These are phyloP conservation scores for Drosophila tanythrix DNA, from an alignment of 2,888 invertebrate species.

Conservation along the genomic window DNA sequence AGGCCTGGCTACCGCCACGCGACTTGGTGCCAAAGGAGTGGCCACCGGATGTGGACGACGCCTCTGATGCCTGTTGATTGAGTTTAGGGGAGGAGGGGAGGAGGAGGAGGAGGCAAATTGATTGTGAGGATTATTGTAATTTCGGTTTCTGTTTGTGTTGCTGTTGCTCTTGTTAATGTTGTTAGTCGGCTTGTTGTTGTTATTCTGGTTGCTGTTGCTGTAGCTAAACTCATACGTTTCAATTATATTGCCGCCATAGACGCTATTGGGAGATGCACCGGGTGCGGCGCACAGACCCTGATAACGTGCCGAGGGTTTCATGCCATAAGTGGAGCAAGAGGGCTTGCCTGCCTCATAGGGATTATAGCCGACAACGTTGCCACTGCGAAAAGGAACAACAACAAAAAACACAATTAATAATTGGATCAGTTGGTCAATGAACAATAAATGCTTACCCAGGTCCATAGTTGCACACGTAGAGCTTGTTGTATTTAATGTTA, in stretches of 20 bases:
- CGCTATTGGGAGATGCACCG: constrained; percentile 84
- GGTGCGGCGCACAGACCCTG: constrained; percentile 89
- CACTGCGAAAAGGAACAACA: constrained; percentile 85
- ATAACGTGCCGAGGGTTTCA: constrained; percentile 90
- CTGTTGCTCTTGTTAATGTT: constrained; percentile 85
- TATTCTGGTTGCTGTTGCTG: constrained; percentile 75
- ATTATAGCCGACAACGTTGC: constrained; percentile 90
- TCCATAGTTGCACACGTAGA: constrained; percentile 94
- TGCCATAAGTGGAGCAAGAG: constrained; percentile 89
- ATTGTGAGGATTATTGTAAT: constrained; percentile 85
- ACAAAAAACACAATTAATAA: not conserved
- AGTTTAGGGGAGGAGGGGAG: constrained; percentile 62
- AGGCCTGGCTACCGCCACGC: constrained; percentile 71
- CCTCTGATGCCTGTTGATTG: constrained; percentile 85
- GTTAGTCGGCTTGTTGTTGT: constrained; percentile 86
- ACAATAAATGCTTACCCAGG: constrained; percentile 87
- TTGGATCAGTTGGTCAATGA: not conserved
- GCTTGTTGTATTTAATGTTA: constrained; percentile 91
- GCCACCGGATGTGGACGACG: constrained; percentile 55
- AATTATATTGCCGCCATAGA: constrained; percentile 84
- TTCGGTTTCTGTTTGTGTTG: constrained; percentile 83
- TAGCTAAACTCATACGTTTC: constrained; percentile 84
- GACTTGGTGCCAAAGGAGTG: constrained; percentile 70
- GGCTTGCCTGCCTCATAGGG: constrained; percentile 92
- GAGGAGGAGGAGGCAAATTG: constrained; percentile 63